These are phyloP conservation scores for Hemibagrus wyckioides DNA, from an alignment of 2,113 vertebrate genomes.

Conservation along the genomic window DNA sequence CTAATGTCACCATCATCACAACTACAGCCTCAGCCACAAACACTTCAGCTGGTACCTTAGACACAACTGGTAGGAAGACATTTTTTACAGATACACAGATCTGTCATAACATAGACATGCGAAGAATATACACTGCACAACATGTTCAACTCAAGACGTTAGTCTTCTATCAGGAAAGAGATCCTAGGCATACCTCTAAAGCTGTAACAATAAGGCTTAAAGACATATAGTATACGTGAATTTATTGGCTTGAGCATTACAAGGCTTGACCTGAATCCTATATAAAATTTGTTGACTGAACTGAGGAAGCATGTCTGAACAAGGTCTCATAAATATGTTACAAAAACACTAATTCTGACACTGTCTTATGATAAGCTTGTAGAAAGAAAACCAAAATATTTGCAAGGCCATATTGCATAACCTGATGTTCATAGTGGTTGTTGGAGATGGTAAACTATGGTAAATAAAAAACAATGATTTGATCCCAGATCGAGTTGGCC, in stretches of 20 bases:
- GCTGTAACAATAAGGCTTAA: background rate
- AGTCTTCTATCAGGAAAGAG: background rate
- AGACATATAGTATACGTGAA: background rate
- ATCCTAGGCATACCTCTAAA: background rate
- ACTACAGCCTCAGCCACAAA: background rate
- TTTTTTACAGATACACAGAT: background rate
- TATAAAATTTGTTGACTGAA: background rate
- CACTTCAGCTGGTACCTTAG: background rate
- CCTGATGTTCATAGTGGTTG: no score
- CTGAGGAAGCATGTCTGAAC: background rate
- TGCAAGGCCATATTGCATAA: background rate
- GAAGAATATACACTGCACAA: background rate
- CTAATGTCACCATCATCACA: background rate
- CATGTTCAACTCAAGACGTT: background rate
- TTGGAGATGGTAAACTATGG: no score
- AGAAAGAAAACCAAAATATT: background rate
- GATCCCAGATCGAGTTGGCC: no score
- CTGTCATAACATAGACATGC: background rate
- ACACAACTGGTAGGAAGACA: slow-evolving; percentile 13
- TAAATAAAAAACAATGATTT: no score
- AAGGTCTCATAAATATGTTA: background rate
- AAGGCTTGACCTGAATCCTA: background rate
- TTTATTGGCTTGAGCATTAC: background rate
- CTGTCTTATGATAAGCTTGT: background rate
- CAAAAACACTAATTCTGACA: background rate